These are phyloP conservation scores for Psittacula derbiana DNA, from an alignment of 2,797 vertebrate species.

Conservation along the genomic window DNA sequence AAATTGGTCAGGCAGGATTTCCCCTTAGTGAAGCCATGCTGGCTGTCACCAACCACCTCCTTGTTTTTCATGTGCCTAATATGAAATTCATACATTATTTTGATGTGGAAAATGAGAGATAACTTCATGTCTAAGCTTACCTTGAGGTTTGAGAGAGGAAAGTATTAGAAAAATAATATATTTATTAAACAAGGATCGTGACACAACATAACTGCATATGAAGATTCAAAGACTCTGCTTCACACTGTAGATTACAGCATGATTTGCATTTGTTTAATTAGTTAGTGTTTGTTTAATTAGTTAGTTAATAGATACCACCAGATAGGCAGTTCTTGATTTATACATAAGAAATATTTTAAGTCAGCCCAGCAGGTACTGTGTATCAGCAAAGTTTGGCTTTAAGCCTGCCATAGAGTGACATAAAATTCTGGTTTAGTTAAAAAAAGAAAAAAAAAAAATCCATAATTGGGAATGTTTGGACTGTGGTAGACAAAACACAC, in stretches of 20 bases:
- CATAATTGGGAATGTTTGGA: neutral
- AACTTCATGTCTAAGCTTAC: neutral
- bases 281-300: neutral
- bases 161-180: neutral
- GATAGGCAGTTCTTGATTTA: neutral
- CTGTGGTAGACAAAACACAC: neutral
- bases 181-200: neutral
- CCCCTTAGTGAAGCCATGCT: too few species aligned
- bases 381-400: neutral
- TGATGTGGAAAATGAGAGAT: neutral
- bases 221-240: neutral
- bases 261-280: neutral
- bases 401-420: neutral
- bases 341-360: neutral
- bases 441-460: neutral
- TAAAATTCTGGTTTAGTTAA: neutral
- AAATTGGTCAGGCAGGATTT: too few species aligned
- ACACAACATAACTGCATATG: neutral
- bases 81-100: neutral
- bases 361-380: neutral
- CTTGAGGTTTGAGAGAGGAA: neutral
- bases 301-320: neutral
- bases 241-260: neutral
- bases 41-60: too few species aligned
- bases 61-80: too few species aligned